Evolutionary conservation across 2,113 vertebrate genomes (phyloP).

Genomic region (Ploceus nigricollis): DNA sequence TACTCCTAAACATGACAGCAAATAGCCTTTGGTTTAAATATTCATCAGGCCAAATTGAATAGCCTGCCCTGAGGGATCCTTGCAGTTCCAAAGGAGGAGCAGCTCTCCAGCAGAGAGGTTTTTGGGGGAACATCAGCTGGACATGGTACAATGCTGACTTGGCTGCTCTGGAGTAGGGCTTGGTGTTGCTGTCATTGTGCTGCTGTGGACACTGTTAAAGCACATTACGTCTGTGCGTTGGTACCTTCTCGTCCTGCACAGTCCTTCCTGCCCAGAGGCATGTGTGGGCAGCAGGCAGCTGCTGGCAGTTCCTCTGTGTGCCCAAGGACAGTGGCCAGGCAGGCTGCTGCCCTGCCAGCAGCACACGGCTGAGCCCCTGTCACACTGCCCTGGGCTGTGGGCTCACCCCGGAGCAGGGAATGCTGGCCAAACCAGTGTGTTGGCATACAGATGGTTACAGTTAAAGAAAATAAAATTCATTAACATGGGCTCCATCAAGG

Average conservation of each 20-base stretch:
- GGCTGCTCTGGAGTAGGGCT: background rate
- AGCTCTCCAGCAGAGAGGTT: background rate
- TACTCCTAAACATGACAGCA: background rate
- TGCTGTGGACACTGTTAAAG: background rate
- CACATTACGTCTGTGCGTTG: background rate
- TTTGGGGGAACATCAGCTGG: background rate
- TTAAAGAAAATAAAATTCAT: background rate
- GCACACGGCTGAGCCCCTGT: background rate
- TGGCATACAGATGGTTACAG: background rate
- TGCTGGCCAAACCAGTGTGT: background rate
- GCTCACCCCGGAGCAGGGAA: background rate
- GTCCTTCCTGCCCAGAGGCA: background rate
- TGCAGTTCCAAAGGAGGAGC: background rate
- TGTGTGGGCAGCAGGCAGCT: background rate
- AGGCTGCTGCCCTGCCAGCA: background rate
- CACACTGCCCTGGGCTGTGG: background rate
- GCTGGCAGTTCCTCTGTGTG: background rate
- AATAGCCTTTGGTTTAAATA: background rate
- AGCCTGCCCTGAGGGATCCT: background rate
- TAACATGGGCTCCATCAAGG: background rate
- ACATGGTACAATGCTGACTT: rapidly evolving
- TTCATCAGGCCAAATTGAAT: background rate
- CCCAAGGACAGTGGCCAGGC: background rate
- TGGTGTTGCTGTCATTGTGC: rapidly evolving
- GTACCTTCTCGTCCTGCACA: no score